phyloP scores from a whole-genome alignment of 2,113 vertebrate species.

The Trogon melanurus region DNA sequence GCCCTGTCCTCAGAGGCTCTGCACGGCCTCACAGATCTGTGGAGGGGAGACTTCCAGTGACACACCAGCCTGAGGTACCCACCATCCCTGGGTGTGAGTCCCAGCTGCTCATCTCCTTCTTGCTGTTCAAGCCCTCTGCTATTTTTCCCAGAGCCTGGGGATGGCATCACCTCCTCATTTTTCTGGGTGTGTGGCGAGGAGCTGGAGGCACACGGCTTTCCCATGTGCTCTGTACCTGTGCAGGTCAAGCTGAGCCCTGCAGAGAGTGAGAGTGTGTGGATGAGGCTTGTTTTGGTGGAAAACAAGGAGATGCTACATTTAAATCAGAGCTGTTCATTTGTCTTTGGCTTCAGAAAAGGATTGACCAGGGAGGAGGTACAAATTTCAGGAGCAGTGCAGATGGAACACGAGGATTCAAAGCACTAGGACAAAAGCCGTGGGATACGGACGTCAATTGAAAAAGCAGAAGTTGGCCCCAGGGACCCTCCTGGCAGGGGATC shows the following conservation, averaged over 20 bases:
- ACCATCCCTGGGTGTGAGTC: rapidly evolving
- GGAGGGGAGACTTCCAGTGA: not conserved
- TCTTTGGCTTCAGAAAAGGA: not conserved
- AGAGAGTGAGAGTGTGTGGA: rapidly evolving
- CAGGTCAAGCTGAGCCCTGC: not conserved
- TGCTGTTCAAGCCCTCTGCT: not conserved
- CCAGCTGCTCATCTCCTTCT: rapidly evolving
- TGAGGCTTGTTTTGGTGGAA: not conserved
- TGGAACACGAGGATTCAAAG: not conserved
- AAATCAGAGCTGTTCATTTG: not conserved
- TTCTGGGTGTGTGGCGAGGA: not conserved
- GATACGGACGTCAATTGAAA: not conserved
- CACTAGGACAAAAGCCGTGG: not conserved
- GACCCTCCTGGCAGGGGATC: not conserved
- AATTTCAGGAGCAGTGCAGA: not conserved
- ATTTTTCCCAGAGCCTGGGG: slow-evolving; percentile 2
- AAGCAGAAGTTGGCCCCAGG: not conserved
- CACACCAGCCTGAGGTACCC: not conserved
- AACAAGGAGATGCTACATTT: not conserved
- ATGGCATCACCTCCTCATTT: slow-evolving; percentile 36
- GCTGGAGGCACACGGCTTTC: not conserved
- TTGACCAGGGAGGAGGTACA: not conserved
- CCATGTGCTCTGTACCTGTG: rapidly evolving
- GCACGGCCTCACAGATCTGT: not conserved
- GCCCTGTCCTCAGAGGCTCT: not conserved